phyloP scores from a whole-genome alignment of 2,113 vertebrate genomes.

The Smithornis capensis region DNA sequence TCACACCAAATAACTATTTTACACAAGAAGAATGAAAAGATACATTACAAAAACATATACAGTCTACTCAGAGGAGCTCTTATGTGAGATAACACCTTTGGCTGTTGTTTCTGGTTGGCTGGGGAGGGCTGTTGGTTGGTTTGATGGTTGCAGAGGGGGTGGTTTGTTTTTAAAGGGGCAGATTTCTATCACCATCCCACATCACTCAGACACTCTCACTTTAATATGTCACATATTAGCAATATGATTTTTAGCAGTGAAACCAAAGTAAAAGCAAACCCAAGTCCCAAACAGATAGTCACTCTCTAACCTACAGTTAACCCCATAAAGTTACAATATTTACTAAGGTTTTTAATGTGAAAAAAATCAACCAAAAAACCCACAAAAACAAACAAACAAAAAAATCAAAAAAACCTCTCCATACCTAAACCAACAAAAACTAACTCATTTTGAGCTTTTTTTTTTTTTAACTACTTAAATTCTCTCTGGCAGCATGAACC shows the following conservation, averaged over 20 bases:
- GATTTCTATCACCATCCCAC: neutral
- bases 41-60: fast-evolving
- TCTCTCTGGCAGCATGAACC: neutral
- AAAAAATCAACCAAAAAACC: neutral
- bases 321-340: neutral
- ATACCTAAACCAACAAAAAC: neutral
- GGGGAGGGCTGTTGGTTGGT: neutral
- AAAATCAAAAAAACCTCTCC: neutral
- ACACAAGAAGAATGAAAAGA: neutral
- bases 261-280: neutral
- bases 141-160: neutral
- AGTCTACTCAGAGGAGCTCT: neutral
- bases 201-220: neutral
- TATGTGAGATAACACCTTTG: neutral
- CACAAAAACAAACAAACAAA: neutral
- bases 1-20: neutral
- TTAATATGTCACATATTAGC: neutral
- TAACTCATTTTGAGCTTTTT: neutral
- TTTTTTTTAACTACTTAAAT: neutral
- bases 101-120: neutral
- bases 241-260: neutral
- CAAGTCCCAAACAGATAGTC: neutral
- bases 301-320: neutral
- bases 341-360: neutral
- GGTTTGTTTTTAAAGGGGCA: neutral